Evolutionary conservation across 2,888 invertebrate species (phyloP), one percentile per base, ranked within the genome.

Genomic region (Camptogramma bilineatum): DNA sequence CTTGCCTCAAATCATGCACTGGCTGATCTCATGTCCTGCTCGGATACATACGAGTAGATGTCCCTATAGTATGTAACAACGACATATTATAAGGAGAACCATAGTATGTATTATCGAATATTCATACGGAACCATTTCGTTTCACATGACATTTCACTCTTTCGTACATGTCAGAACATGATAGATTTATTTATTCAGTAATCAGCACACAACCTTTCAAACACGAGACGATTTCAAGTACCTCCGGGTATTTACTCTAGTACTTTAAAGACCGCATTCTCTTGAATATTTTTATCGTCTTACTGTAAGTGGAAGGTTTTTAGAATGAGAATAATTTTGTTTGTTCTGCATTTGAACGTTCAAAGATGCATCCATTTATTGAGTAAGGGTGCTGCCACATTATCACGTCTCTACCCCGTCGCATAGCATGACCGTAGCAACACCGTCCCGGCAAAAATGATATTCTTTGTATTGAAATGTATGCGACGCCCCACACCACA

Each of bases 131-230:
- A 62, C 55, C 62, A 17, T n/a, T n/a, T n/a, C 2, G 4, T 24
- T 4, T 4, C 3, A 16, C 28, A 28, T 28, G 28, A 13, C 17
- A 46, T 13, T 28, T n/a, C 7, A 53, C 24, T 13, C 21, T 13
- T 28, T 44, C 39, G 28, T 52, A 18, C 18, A 46, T 10, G 31
- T 42, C 57, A 52, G 47, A 50, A 28, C 28, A 28, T 5, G 28
- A 4, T 8, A 53, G 57, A 42, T 62, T 64, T 64, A 65, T 62
- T 70, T 60, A 68, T 68, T 64, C 60, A 50, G 60, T 59, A 64
- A 70, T 66, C 62, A 67, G 46, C 53, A 52, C 57, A 63, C 65
- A 65, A 67, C 63, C 59, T 56, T 63, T 56, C 21, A 52, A 66
- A 59, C 68, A 60, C 51, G 51, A 57, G 57, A 50, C 60, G 62